phyloP scores from a whole-genome alignment of 2,888 invertebrate species.

The Melinaea menophilus region DNA sequence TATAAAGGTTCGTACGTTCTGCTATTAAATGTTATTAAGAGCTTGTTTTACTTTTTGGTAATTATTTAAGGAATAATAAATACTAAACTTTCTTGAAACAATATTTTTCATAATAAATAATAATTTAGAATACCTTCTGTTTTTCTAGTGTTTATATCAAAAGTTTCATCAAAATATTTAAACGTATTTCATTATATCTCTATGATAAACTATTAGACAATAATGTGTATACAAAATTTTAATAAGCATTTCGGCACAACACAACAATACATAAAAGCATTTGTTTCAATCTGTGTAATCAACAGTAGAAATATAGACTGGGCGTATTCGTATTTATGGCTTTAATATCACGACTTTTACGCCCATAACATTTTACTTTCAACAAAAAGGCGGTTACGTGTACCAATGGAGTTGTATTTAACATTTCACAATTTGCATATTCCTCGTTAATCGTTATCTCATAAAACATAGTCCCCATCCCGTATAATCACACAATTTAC shows the following conservation, averaged over 20 bases:
- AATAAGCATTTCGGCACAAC: conserved; percentile 10
- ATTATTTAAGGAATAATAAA: not conserved
- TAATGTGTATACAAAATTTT: not conserved
- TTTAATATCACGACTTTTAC: conserved; percentile 29
- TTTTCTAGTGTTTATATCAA: no score
- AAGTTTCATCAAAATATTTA: no score
- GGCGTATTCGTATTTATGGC: conserved; percentile 28
- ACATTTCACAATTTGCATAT: conserved; percentile 23
- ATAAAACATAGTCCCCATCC: conserved; percentile 26
- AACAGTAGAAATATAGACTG: conserved; percentile 18
- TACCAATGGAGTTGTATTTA: conserved; percentile 15
- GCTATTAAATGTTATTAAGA: not conserved
- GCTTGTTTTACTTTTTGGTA: not conserved
- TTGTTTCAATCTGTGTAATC: conserved; percentile 27
- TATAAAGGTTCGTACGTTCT: not conserved
- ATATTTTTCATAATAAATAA: no score
- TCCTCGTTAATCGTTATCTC: conserved; percentile 23
- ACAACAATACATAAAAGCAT: conserved; percentile 20
- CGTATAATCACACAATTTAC: conserved; percentile 45
- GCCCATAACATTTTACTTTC: conserved; percentile 26
- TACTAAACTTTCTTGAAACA: no score
- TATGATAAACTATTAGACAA: not conserved
- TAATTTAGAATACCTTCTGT: no score
- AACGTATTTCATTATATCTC: no score
- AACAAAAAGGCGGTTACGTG: conserved; percentile 15